phyloP scores from a whole-genome alignment of 2,113 vertebrate genomes.

The Peromyscus californicus region DNA sequence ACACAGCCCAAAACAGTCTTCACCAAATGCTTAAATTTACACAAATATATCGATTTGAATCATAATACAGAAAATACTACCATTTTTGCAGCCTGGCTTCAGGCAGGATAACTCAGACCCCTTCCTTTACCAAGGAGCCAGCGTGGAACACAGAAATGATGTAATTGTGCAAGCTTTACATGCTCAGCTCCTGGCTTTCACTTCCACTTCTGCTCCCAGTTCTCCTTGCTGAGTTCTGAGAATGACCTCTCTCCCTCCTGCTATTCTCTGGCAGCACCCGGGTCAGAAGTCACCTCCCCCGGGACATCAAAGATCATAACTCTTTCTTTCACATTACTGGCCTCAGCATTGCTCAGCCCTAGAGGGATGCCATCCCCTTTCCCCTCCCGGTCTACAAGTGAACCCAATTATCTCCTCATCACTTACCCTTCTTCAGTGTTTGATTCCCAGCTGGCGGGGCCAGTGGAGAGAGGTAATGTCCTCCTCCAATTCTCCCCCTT shows the following conservation, averaged over 20 bases:
- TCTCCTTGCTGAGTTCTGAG: not conserved
- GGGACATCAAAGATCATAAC: not conserved
- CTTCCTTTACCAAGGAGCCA: not conserved
- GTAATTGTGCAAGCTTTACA: not conserved
- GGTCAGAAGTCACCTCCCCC: constrained; percentile 7
- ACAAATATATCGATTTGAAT: constrained; percentile 13
- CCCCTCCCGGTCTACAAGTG: not conserved
- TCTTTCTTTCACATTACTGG: not conserved
- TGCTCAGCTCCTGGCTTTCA: not conserved
- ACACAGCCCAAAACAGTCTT: not conserved
- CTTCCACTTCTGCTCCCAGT: constrained; percentile 6
- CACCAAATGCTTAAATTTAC: constrained; percentile 29
- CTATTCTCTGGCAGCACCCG: not conserved
- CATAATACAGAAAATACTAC: not conserved
- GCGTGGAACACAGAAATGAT: not conserved
- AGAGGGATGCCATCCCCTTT: not conserved
- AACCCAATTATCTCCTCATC: not conserved
- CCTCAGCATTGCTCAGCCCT: not conserved
- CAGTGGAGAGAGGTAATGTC: rapidly evolving
- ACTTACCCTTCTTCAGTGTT: not conserved
- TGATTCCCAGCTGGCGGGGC: not conserved
- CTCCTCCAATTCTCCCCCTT: not conserved
- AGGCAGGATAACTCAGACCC: not conserved
- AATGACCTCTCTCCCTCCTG: not conserved
- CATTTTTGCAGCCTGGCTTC: constrained; percentile 21